Conservation (phyloP, 2,797 vertebrate genomes). For the Poeciliopsis turneri region DNA sequence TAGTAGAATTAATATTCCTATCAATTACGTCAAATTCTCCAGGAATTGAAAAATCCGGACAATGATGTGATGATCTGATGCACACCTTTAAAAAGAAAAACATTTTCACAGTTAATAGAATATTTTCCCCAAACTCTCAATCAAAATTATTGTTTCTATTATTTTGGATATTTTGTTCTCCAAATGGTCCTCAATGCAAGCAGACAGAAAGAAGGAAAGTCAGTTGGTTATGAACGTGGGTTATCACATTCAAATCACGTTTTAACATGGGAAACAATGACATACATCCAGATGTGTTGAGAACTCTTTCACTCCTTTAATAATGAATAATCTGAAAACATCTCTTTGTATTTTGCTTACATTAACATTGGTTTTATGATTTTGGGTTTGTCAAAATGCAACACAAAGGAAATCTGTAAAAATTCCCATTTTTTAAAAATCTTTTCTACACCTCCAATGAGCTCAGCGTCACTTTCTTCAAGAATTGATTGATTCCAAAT, state of each 20-base stretch:
- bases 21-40: not conserved
- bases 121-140: not conserved
- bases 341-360: not conserved
- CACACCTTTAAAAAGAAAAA: not conserved
- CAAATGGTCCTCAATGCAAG: not conserved
- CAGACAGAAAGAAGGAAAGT: no score
- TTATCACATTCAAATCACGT: not conserved
- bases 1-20: not conserved
- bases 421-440: not conserved
- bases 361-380: not conserved
- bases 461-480: not conserved
- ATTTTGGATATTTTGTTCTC: not conserved
- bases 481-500: not conserved
- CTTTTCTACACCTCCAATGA: not conserved
- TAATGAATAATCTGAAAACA: not conserved
- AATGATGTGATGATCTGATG: not conserved
- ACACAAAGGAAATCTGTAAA: not conserved
- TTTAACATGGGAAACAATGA: not conserved
- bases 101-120: not conserved
- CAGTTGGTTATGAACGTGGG: not conserved
- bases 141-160: not conserved
- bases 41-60: not conserved
- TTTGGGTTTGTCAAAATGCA: not conserved
- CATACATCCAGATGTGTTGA: not conserved
- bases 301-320: not conserved